Base-by-base conservation (phyloP, 2,888 invertebrate species). In the Chrysolina haemoptera region DNA sequence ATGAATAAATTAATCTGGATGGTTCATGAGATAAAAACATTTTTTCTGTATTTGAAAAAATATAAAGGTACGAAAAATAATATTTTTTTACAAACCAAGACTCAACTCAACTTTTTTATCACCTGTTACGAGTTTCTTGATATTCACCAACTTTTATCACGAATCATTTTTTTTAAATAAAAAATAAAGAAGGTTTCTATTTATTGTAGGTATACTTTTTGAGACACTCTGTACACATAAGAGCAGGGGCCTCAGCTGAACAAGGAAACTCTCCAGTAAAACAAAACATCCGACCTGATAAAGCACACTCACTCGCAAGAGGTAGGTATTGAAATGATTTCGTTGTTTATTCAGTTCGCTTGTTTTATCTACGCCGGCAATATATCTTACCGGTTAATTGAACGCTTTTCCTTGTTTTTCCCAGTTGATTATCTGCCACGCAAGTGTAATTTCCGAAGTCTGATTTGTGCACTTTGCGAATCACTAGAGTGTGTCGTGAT, bases 371-470 rank as follows among this genome's bases (percentile, higher is more conserved):
- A 20, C 68, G 71, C 14, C 66, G 68, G 80, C 77, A 48, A 82
- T 84, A 83, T 81, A 83, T 83, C 85, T 86, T 86, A 91, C 91
- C 91, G 86, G 92, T 92, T 83, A 93, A 88, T 87, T 92, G 91
- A 78, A 93, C 89, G 86, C 90, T 91, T 87, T 92, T 91, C 79
- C 91, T 89, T 78, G 91, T 90, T 87, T 92, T 91, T 78, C 93
- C 93, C 80, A 93, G 89, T 84, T 90, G 90, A 88, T 93, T 93
- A 86, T 93, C 92, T 65, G 93, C 93, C 78, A 92, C 91, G 87
- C 93, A 93, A 81, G 92, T 92, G 88, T 93, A 93, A 88, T 92
- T 92, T 80, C 93, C 93, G 86, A 93, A 93, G 88, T 93, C 93
- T 80, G 91, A 90, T 76, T 90, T 89, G 85, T 92, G 91, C 81